Conservation (phyloP, 2,113 vertebrate genomes). For the Bufo gargarizans region DNA sequence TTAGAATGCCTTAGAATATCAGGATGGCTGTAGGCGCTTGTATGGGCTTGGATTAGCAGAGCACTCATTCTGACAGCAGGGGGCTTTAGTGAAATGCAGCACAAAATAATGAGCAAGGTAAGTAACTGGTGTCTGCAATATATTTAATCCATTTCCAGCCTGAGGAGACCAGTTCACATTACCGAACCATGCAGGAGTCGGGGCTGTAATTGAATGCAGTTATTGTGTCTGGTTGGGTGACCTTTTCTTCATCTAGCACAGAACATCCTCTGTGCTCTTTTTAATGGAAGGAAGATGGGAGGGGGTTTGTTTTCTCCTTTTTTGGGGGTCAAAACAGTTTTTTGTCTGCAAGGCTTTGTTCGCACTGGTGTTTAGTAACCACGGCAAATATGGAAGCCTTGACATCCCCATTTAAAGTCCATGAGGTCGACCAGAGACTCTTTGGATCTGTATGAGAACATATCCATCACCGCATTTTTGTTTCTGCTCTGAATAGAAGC, state of each 20-base stretch:
- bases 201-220: background rate
- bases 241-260: background rate
- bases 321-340: too few relatives aligned
- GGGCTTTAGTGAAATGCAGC: background rate
- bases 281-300: background rate
- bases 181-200: background rate
- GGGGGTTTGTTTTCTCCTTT: background rate
- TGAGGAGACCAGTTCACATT: background rate
- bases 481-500: too few relatives aligned
- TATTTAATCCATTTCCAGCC: background rate
- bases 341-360: too few relatives aligned
- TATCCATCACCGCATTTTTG: too few relatives aligned
- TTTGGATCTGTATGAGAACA: too few relatives aligned
- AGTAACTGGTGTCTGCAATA: background rate
- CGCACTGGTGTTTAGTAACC: too few relatives aligned
- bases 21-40: too few relatives aligned
- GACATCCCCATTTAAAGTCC: too few relatives aligned
- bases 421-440: too few relatives aligned
- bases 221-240: constrained; percentile 17
- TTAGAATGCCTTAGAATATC: too few relatives aligned
- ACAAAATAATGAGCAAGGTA: background rate
- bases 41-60: background rate
- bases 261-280: background rate
- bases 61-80: background rate
- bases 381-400: too few relatives aligned